These are phyloP conservation scores for Rhinichthys klamathensis DNA, from an alignment of 2,113 vertebrate genomes.

Conservation along the genomic window DNA sequence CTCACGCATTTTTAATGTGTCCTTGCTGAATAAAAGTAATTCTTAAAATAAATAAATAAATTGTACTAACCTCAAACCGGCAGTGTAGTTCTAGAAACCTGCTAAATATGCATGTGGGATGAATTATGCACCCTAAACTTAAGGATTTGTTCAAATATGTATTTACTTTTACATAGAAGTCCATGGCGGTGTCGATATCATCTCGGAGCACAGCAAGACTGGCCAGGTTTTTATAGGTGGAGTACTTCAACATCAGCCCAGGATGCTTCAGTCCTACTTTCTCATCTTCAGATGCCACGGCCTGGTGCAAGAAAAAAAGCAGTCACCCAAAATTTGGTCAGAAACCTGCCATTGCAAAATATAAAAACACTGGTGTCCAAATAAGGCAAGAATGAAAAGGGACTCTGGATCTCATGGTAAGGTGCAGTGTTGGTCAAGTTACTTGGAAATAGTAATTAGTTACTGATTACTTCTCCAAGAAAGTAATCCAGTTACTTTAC, in stretches of 20 bases:
- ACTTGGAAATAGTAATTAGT: no score
- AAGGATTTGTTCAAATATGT: not conserved
- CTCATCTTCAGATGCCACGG: conserved; percentile 89
- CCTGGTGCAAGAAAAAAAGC: conserved; percentile 69
- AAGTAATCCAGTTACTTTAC: no score
- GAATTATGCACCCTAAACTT: not conserved
- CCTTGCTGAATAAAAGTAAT: no score
- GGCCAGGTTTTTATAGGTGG: conserved; percentile 95
- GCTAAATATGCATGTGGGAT: not conserved
- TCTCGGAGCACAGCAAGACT: conserved; percentile 86
- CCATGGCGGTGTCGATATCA: conserved; percentile 91
- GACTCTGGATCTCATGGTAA: not conserved
- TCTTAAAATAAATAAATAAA: no score
- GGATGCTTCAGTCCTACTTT: conserved; percentile 92
- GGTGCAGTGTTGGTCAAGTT: no score
- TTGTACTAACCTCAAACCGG: not conserved
- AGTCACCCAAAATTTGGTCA: not conserved
- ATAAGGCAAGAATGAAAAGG: not conserved
- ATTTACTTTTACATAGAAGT: conserved; percentile 92
- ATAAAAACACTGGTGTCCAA: not conserved
- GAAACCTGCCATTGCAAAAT: not conserved
- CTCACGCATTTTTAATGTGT: no score
- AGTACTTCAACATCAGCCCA: conserved; percentile 96
- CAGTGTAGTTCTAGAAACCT: not conserved
- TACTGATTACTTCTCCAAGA: no score